phyloP scores from a whole-genome alignment of 2,888 invertebrate species.

The Megaustenia siamemsis region DNA sequence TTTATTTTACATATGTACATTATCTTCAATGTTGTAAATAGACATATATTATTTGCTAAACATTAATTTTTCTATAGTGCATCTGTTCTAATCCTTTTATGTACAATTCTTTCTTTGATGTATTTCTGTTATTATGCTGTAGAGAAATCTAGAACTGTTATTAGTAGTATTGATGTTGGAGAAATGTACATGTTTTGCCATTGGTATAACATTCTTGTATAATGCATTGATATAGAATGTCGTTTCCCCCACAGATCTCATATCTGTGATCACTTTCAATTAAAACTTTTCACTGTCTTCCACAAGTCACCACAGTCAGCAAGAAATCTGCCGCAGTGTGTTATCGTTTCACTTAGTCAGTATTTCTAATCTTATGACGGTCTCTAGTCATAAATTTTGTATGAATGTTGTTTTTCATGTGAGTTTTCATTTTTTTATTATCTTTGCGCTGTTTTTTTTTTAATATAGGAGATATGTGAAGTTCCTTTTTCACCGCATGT shows the following conservation, averaged over 20 bases:
- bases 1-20: not conserved
- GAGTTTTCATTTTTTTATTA: too few species aligned
- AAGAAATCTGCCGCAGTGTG: not conserved
- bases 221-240: not conserved
- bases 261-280: slow-evolving; percentile 14
- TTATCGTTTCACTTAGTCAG: not conserved
- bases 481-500: not conserved
- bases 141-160: not conserved
- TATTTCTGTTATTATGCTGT: not conserved
- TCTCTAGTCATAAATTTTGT: not conserved
- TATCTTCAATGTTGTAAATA: not conserved
- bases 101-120: not conserved
- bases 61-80: not conserved
- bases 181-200: not conserved
- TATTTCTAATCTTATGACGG: not conserved
- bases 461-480: not conserved
- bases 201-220: not conserved
- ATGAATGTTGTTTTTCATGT: not conserved
- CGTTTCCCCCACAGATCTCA: not conserved
- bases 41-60: not conserved
- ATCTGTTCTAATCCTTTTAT: not conserved
- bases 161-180: not conserved
- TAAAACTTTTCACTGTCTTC: slow-evolving; percentile 23
- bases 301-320: not conserved
- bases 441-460: too few species aligned